These are phyloP conservation scores for Nomada lathburiana DNA, from an alignment of 2,888 invertebrate genomes.

Conservation along the genomic window DNA sequence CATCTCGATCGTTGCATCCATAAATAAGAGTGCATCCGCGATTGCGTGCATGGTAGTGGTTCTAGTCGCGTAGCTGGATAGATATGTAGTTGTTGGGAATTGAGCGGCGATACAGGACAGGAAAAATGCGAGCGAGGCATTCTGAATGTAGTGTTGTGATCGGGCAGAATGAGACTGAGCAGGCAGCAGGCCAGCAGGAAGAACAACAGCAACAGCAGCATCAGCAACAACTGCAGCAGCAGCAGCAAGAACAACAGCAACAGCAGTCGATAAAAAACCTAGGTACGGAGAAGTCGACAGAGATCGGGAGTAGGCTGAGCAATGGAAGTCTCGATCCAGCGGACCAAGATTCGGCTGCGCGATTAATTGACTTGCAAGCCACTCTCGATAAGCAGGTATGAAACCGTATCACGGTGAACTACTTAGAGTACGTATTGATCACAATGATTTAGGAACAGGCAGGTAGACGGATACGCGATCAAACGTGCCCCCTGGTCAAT, in stretches of 20 bases:
- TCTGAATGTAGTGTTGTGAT: conserved; percentile 85
- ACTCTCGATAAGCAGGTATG: conserved; percentile 94
- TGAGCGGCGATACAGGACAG: conserved; percentile 74
- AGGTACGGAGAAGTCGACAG: conserved; percentile 76
- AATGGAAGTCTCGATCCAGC: conserved; percentile 84
- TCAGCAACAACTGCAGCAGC: conserved; percentile 79
- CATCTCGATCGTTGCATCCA: conserved; percentile 68
- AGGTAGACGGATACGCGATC: conserved; percentile 24
- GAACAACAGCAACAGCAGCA: conserved; percentile 80
- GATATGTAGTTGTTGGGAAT: conserved; percentile 72
- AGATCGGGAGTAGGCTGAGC: conserved; percentile 81
- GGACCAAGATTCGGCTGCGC: conserved; percentile 87
- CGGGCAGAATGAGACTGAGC: conserved; percentile 81
- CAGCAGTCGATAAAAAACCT: conserved; percentile 75
- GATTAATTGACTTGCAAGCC: conserved; percentile 92
- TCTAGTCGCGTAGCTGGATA: conserved; percentile 72
- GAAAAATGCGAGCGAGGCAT: conserved; percentile 76
- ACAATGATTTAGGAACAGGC: conserved; percentile 19
- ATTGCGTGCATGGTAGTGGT: conserved; percentile 59
- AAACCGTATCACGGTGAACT: conserved; percentile 40
- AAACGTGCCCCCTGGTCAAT: conserved; percentile 6
- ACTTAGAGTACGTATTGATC: conserved; percentile 40
- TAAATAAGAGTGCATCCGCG: conserved; percentile 63
- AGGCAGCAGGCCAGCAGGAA: conserved; percentile 79
- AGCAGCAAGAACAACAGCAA: conserved; percentile 69